Evolutionary conservation across 2,113 vertebrate genomes (phyloP).

Genomic region (Todiramphus saurophagus): DNA sequence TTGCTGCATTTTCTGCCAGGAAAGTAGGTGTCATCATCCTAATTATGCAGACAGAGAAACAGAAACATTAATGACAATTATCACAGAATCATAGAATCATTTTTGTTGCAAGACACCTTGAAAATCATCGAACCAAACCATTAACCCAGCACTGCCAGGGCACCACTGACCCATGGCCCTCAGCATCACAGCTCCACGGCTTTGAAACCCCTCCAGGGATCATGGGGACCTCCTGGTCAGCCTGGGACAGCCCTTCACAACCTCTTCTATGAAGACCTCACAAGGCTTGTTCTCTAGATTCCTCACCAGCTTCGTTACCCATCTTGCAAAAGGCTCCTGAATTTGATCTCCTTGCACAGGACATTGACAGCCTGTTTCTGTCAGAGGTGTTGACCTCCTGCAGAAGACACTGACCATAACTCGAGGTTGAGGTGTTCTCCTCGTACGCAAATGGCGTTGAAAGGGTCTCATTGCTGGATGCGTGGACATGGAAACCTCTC

Average conservation of each 20-base stretch:
- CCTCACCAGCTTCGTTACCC: neutral
- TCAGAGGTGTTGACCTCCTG: neutral
- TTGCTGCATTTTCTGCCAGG: neutral
- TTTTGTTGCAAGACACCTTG: neutral
- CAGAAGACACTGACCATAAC: accelerated
- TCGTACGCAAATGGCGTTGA: neutral
- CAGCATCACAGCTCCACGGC: no score
- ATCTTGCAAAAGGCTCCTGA: neutral
- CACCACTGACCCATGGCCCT: neutral
- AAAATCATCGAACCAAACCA: neutral
- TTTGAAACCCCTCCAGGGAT: no score
- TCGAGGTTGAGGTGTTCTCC: neutral
- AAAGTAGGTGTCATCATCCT: neutral
- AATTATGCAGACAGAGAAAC: neutral
- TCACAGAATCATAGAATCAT: neutral
- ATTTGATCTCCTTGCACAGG: no score
- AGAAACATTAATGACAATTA: neutral
- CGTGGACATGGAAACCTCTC: neutral
- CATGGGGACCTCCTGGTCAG: no score
- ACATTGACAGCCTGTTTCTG: accelerated
- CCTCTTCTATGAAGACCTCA: neutral
- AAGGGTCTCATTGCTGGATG: neutral
- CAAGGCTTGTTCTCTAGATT: neutral
- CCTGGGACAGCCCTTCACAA: neutral
- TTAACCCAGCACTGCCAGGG: neutral